These are phyloP conservation scores for Gasteruption jaculator DNA, from an alignment of 2,888 invertebrate genomes.

Conservation along the genomic window DNA sequence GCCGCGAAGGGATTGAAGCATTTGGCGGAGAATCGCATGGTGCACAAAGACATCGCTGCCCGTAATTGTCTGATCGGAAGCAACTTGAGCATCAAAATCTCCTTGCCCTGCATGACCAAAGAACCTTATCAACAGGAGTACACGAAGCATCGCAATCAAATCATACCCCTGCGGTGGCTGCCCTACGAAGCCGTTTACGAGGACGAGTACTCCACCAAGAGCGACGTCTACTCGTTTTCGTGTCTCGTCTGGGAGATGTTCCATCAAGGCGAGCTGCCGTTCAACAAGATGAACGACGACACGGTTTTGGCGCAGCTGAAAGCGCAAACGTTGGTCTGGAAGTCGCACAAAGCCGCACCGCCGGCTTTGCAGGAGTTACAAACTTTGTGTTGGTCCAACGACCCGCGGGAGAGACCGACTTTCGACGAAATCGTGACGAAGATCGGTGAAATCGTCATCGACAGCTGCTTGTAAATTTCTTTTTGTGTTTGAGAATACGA, in stretches of 20 bases:
- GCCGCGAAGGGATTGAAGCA: conserved; percentile 80
- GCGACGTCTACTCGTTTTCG: conserved; percentile 89
- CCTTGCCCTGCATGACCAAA: conserved; percentile 72
- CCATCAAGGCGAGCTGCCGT: conserved; percentile 72
- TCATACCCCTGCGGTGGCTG: conserved; percentile 86
- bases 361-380: conserved; percentile 62
- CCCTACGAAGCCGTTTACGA: conserved; percentile 85
- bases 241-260: conserved; percentile 89
- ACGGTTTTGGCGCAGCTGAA: conserved; percentile 66
- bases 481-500: too few relatives aligned
- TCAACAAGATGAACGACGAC: conserved; percentile 71
- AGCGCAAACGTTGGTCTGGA: conserved; percentile 65
- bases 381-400: conserved; percentile 63
- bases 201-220: conserved; percentile 87
- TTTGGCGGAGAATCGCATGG: conserved; percentile 67
- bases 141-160: conserved; percentile 76
- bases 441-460: conserved; percentile 52
- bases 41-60: conserved; percentile 89
- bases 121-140: conserved; percentile 90
- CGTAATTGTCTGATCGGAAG: conserved; percentile 87
- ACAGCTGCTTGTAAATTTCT: conserved; percentile 37
- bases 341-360: conserved; percentile 60
- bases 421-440: conserved; percentile 60
- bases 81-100: conserved; percentile 76
- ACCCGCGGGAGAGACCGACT: conserved; percentile 66